These are phyloP conservation scores for Drosophila sordidapex DNA, from an alignment of 2,888 invertebrate genomes.

Conservation along the genomic window DNA sequence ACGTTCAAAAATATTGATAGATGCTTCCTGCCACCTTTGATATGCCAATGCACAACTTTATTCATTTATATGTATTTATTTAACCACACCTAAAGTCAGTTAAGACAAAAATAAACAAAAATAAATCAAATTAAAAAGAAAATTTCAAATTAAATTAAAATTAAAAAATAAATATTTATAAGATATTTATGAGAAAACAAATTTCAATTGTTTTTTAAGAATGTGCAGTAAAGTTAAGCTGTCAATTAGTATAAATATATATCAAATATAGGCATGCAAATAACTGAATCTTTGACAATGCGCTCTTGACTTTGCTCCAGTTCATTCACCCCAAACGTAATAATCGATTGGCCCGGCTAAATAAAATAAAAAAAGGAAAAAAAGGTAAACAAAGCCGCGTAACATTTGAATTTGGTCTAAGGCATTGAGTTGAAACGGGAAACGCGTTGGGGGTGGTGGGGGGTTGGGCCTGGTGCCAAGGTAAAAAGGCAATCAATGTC, in stretches of 20 bases:
- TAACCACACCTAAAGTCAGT: too few species aligned
- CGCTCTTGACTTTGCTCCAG: conserved; percentile 30
- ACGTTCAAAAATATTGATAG: too few species aligned
- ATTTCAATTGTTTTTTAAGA: too few species aligned
- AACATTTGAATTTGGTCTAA: not conserved
- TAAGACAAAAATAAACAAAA: too few species aligned
- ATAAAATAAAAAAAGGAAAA: conserved; percentile 26
- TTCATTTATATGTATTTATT: too few species aligned
- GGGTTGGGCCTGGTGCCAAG: conserved; percentile 26
- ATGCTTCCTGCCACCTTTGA: too few species aligned
- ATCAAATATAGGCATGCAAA: conserved; percentile 1
- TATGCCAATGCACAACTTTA: too few species aligned
- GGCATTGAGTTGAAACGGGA: not conserved
- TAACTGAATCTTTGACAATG: conserved; percentile 15
- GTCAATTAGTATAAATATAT: not conserved
- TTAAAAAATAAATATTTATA: too few species aligned
- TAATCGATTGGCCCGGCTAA: conserved; percentile 63
- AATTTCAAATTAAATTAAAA: too few species aligned
- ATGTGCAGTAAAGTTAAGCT: not conserved
- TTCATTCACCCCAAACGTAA: conserved; percentile 70
- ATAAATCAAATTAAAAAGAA: too few species aligned
- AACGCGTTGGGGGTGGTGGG: not conserved
- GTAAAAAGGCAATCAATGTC: conserved; percentile 77
- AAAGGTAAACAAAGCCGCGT: conserved; percentile 45
- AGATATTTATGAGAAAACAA: too few species aligned